Base-by-base conservation (phyloP, 2,888 invertebrate genomes). In the Strigamia transsilvanica region DNA sequence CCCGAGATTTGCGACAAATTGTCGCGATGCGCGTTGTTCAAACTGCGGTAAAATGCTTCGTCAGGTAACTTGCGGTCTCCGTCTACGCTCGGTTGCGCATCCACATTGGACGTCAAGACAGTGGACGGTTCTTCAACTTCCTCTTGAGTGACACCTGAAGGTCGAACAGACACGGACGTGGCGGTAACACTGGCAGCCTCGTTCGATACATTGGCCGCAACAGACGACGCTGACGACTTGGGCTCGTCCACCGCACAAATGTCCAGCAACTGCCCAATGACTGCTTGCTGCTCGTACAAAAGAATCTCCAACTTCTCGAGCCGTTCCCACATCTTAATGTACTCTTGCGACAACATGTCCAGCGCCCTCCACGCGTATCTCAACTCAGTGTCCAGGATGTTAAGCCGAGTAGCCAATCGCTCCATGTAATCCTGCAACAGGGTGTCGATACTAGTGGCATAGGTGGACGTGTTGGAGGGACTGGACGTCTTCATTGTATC, bases 291-390 rank as follows among this genome's bases (percentile, higher is more conserved):
- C 87, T 96, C 96, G 87, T 93, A 86, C 27, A 96, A 91, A 83
- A 96, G 91, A 27, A 94, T 92, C 87, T 97, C 96, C 38, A 97
- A 89, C 88, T 96, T 94, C 87, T 97, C 96, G 83, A 97, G 89
- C 77, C 96, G 91, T 86, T 94, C 94, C 96, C 96, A 97, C 94
- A 97, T 97, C 87, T 95, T 94, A 81, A 96, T 94, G 86, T 96
- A 97, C 87, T 97, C 97, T 86, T 94, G 94, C 56, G 95, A 95
- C 42, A 97, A 91, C 81, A 97, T 90, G 87, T 97, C 96, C 82
- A 97, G 90, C 2, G 96, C 96, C 84, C 96, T 91, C 96, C 96
- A 97, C 21, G 97, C 96, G 87, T 95, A 96, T 87, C 95, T 94
- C 79, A 97, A 90, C 88, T 97, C 96, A 2, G 95, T 94, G 88